Base-by-base conservation (phyloP, 92 coral and sea anemone species). In the Galaxea fascicularis region DNA sequence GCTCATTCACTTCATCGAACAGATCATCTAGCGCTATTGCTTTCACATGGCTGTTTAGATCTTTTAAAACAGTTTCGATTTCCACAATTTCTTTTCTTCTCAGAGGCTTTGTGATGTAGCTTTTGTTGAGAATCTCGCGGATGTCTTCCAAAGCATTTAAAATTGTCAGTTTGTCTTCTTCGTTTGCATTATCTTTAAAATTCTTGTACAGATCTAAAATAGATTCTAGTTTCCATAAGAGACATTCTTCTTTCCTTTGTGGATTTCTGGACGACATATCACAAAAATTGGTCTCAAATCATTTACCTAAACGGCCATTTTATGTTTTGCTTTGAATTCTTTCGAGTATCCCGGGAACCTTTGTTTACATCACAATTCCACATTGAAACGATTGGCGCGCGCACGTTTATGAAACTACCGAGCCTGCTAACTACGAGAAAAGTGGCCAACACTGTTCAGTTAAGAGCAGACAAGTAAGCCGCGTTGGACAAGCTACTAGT, bases 1-100 rank as follows among this genome's bases (percentile, higher is more conserved):
- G 30, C 15, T 52, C 78, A n/a, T 70, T 74, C 0, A 90, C 66
- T 47, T 90, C 89, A 28, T 74, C 68, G 28, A 80, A 49, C 59
- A 90, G 67, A 17, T 83, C 41, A 20, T 31, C 76, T 12, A 90
- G 58, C 18, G 93, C 93, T 53, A 90, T 79, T 44, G 81, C 73
- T 14, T 74, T 86, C 39, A 83, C 93, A 20, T 90, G 74, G 22
- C 67, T 56, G 46, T 71, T 54, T 52, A 90, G 74, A n/a, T 76
- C 84, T 27, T 70, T 73, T 44, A 87, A 45, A 27, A 87, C 65
- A 8, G 26, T 30, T 28, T 77, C 82, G 17, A 90, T 76, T 29
- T 56, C 71, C 30, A 25, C 22, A 17, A 68, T 49, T 14, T 89
- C 90, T 20, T 66, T 75, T 47, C 45, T 56, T 14, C 28, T 16